These are phyloP conservation scores for Synergus itoensis DNA, from an alignment of 2,888 invertebrate species.

Conservation along the genomic window DNA sequence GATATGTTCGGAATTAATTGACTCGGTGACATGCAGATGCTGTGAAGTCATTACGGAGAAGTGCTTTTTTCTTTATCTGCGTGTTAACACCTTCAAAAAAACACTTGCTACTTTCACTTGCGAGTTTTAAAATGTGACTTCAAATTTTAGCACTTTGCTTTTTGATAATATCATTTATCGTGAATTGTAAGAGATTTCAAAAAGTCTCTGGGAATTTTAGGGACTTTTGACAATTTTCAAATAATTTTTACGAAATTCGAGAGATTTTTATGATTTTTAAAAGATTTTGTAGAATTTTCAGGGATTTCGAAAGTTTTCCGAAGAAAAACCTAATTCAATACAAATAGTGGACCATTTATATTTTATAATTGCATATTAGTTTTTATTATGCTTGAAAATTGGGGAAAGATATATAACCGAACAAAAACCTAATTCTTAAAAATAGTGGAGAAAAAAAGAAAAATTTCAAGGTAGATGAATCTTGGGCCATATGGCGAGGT, in stretches of 20 bases:
- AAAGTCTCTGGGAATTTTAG: too few relatives aligned
- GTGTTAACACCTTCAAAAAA: conserved; percentile 8
- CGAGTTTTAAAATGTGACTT: neutral
- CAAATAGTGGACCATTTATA: too few relatives aligned
- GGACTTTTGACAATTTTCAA: too few relatives aligned
- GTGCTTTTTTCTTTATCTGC: conserved; percentile 13
- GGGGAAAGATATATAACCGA: neutral
- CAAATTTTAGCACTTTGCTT: too few relatives aligned
- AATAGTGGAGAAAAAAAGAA: neutral
- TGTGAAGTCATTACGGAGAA: conserved; percentile 31
- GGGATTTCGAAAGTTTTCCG: too few relatives aligned
- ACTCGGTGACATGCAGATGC: conserved; percentile 33
- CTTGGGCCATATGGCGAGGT: neutral
- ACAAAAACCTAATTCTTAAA: neutral
- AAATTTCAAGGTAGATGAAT: conserved; percentile 10
- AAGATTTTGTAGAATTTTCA: too few relatives aligned
- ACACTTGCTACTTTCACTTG: neutral
- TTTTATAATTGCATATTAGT: neutral
- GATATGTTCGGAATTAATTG: conserved; percentile 29
- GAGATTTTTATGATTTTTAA: too few relatives aligned
- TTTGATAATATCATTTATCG: too few relatives aligned
- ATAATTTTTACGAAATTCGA: too few relatives aligned
- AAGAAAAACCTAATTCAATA: too few relatives aligned
- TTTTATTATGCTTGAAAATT: neutral
- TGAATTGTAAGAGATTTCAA: too few relatives aligned